A percentile compares a stretch with the other conserved stretches of the same genome.
These are phyloP conservation scores for Patella depressa DNA, from an alignment of 2,888 invertebrate genomes.

Conservation along the genomic window DNA sequence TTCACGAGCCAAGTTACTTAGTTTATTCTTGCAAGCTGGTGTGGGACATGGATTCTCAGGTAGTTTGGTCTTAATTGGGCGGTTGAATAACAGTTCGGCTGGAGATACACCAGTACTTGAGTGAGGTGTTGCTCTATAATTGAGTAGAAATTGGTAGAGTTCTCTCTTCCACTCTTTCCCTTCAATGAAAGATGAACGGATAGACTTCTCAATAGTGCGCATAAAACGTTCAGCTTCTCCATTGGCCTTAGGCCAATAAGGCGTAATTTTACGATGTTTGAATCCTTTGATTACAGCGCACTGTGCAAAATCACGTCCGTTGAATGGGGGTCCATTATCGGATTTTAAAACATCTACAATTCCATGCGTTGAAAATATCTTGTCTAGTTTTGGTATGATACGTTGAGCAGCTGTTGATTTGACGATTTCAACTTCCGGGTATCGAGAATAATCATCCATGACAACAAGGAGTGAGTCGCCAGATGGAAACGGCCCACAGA, in stretches of 20 bases:
- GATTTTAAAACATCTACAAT: slow-evolving; percentile 33
- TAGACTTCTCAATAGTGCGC: not conserved
- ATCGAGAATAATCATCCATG: slow-evolving; percentile 39
- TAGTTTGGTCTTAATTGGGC: not conserved
- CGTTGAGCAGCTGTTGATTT: slow-evolving; percentile 24
- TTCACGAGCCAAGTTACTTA: not conserved
- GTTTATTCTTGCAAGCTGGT: not conserved
- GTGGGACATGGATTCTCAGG: not conserved
- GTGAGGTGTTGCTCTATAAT: not conserved
- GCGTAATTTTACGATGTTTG: not conserved
- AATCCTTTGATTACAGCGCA: not conserved
- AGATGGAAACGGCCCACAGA: slow-evolving; percentile 28
- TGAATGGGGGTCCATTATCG: slow-evolving; percentile 39
- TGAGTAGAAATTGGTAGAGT: not conserved
- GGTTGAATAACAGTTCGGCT: not conserved
- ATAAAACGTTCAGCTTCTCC: not conserved
- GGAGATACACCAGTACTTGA: not conserved
- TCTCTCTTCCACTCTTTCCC: slow-evolving; percentile 7
- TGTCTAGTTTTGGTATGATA: slow-evolving; percentile 33
- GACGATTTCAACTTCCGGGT: slow-evolving; percentile 35
- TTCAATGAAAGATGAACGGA: not conserved
- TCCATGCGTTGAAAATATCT: slow-evolving; percentile 29
- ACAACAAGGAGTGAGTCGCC: slow-evolving; percentile 37
- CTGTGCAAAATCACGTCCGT: slow-evolving; percentile 23
- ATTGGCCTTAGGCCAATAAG: not conserved